Evolutionary conservation across 2,113 vertebrate genomes (phyloP).

Genomic region (Pogona vitticeps): DNA sequence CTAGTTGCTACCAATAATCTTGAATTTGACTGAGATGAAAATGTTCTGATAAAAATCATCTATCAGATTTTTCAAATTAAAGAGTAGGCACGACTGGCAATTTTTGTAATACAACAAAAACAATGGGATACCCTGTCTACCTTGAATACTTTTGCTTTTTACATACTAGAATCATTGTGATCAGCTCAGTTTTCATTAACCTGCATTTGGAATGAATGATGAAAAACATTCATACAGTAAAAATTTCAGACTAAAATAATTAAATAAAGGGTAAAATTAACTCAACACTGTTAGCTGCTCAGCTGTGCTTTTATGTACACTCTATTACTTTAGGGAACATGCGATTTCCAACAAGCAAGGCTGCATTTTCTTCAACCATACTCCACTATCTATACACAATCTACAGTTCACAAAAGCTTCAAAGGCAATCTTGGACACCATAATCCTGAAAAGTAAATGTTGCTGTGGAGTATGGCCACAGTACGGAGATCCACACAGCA

Average conservation of each 20-base stretch:
- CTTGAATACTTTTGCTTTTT: slow-evolving; percentile 62
- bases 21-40: slow-evolving; percentile 62
- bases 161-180: slow-evolving; percentile 54
- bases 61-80: slow-evolving; percentile 63
- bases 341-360: slow-evolving; percentile 64
- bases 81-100: slow-evolving; percentile 79
- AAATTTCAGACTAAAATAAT: slow-evolving; percentile 54
- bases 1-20: not conserved
- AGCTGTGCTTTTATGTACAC: slow-evolving; percentile 70
- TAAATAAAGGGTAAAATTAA: slow-evolving; percentile 47
- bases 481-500: not conserved
- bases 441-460: slow-evolving; percentile 44
- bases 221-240: slow-evolving; percentile 31
- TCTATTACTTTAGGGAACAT: slow-evolving; percentile 39
- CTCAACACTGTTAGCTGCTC: slow-evolving; percentile 45
- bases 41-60: slow-evolving; percentile 58
- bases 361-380: slow-evolving; percentile 35
- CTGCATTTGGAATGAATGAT: slow-evolving; percentile 66
- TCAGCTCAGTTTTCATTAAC: slow-evolving; percentile 55
- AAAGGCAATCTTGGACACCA: slow-evolving; percentile 63
- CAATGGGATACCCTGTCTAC: slow-evolving; percentile 75
- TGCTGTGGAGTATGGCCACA: slow-evolving; percentile 49
- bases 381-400: slow-evolving; percentile 36
- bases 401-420: slow-evolving; percentile 68
- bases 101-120: slow-evolving; percentile 65